Evolutionary conservation across 2,113 vertebrate genomes (phyloP), one percentile per base, ranked within the genome.

Genomic region (Noturus placidus): DNA sequence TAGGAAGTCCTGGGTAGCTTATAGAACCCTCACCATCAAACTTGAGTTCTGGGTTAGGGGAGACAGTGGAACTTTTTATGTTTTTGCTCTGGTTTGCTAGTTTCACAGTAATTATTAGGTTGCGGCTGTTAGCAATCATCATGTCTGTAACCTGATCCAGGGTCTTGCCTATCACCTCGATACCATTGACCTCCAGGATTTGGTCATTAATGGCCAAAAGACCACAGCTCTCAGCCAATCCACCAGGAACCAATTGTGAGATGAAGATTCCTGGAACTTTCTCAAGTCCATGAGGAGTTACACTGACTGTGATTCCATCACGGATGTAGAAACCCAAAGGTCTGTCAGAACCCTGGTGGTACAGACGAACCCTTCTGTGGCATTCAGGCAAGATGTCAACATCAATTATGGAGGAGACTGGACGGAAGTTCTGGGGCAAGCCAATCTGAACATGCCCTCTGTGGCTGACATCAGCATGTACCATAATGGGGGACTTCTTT

Each of bases 61-160:
- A 74, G 46, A 72, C 38, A 4, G 81, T 87, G 27, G 69, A 50
- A 33, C 96, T 93, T 82, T 95, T 95, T 84, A 96, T 93, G 91
- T 96, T 96, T 94, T 96, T 96, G 91, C 95, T 93, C 92, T 97
- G 96, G 91, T 97, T 97, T 86, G 95, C 96, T 0, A 96, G 96
- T 91, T 96, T 97, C 82, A 97, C 97, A 0, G 97, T 97, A 92
- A 97, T 94, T 25, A 97, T 96, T 87, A 97, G 96, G 69, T 97
- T 97, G 91, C 95, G 95, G 91, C 97, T 97, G 91, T 97, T 97
- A 89, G 97, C 97, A 57, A 97, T 96, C 96, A 97, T 97, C 97
- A 97, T 97, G 93, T 97, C 96, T 20, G 97, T 97, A 86, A 97
- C 97, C 91, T 97, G 97, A 90, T 97, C 97, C 1, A 97, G 93